phyloP scores from a whole-genome alignment of 1,140 invertebrate species.

The Polyergus mexicanus region DNA sequence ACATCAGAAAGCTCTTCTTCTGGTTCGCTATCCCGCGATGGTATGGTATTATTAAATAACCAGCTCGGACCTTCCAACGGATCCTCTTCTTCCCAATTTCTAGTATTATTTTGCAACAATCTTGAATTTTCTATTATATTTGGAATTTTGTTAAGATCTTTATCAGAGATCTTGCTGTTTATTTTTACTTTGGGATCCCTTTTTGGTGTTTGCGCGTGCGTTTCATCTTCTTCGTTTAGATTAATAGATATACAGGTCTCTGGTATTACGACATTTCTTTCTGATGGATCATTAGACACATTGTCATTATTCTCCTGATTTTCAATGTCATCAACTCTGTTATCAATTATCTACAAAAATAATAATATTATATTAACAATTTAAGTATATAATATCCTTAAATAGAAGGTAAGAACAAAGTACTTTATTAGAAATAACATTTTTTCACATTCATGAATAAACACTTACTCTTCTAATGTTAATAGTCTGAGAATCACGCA shows the following conservation, averaged over 20 bases:
- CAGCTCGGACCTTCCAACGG: constrained; percentile 84
- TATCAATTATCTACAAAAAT: constrained; percentile 57
- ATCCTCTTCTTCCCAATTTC: constrained; percentile 78
- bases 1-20: constrained; percentile 50
- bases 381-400: neutral
- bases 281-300: neutral
- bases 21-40: constrained; percentile 33
- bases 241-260: constrained; percentile 50
- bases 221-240: neutral
- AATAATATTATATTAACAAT: constrained; percentile 1
- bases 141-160: neutral
- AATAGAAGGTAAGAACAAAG: neutral
- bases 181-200: neutral
- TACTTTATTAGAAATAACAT: neutral
- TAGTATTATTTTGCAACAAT: neutral
- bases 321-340: neutral
- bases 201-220: neutral
- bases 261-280: constrained; percentile 13
- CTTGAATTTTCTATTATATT: neutral
- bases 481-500: constrained; percentile 81
- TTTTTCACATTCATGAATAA: constrained; percentile 24
- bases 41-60: constrained; percentile 74
- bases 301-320: constrained; percentile 1
- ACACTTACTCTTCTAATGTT: constrained; percentile 78
- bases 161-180: neutral